A percentile compares a stretch with the other conserved stretches of the same genome.
These are phyloP conservation scores for Ectemnius cavifrons DNA, from an alignment of 2,888 invertebrate genomes.

Conservation along the genomic window DNA sequence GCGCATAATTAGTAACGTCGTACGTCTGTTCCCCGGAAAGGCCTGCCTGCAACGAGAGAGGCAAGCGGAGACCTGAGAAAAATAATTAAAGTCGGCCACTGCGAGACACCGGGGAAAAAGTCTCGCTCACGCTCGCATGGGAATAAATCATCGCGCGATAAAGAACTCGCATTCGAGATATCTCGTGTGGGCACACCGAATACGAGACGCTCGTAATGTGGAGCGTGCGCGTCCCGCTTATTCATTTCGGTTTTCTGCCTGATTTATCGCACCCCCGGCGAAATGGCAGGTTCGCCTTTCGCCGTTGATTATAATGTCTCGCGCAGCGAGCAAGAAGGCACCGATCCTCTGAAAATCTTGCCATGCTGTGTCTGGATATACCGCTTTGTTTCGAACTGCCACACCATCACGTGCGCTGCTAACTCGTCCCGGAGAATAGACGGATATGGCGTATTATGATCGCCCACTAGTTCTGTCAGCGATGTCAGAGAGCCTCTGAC, in stretches of 20 bases:
- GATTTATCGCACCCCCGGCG: neutral
- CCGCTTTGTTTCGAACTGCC: constrained; percentile 21
- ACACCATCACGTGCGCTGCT: constrained; percentile 39
- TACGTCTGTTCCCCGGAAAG: constrained; percentile 28
- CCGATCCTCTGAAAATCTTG: no score
- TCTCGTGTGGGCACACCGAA: constrained; percentile 19
- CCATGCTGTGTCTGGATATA: no score
- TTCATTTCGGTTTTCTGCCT: constrained; percentile 23
- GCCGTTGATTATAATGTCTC: constrained; percentile 3
- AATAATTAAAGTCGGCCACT: constrained; percentile 46
- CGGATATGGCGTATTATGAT: constrained; percentile 35
- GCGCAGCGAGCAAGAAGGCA: neutral
- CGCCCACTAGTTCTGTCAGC: constrained; percentile 39
- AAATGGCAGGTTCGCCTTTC: constrained; percentile 1
- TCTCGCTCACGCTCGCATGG: constrained; percentile 11
- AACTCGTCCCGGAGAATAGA: constrained; percentile 39
- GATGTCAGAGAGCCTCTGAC: constrained; percentile 23
- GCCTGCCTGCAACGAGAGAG: constrained; percentile 23
- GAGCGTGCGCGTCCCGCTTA: constrained; percentile 21
- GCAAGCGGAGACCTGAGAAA: constrained; percentile 14
- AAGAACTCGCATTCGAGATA: constrained; percentile 29
- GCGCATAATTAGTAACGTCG: constrained; percentile 66
- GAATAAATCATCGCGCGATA: constrained; percentile 51
- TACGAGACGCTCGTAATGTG: constrained; percentile 25
- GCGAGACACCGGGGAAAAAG: constrained; percentile 24